Evolutionary conservation across 2,888 invertebrate genomes (phyloP), one percentile per base, ranked within the genome.

Genomic region (Spilarctia lutea): DNA sequence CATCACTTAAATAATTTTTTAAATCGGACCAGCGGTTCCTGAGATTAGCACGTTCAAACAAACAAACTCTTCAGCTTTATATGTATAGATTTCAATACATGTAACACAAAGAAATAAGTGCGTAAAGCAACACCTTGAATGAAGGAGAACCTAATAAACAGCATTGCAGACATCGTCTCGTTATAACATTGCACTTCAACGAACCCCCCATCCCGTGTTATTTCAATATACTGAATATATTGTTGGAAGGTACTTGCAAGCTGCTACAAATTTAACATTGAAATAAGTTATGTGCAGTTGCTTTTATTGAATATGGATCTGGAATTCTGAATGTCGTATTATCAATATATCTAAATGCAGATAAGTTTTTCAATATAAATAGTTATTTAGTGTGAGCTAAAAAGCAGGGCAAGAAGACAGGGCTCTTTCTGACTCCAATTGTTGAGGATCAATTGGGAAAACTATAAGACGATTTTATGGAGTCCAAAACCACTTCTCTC

Each of bases 121-220:
- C 67, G 18, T n/a, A 74, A 65, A 52, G 33, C 70, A 39, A 20
- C 56, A 74, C 75, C 68, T 73, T 65, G 16, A 63, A 65, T 74
- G 75, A 71, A 66, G 27, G 27, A 16, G 35, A 45, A 20, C 24
- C 48, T 71, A 78, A 76, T 78, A 80, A 75, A 73, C 60, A 24
- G 75, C 60, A 67, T 63, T 45, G 65, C 33, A 78, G 74, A 78
- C 45, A 71, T 30, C 76, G 65, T 65, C 77, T 84, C 78, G 77
- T 85, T 85, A 85, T 82, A 78, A 30, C 66, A 71, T 76, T 39
- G 82, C 79, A 83, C 79, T 80, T 77, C 80, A 72, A 3, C 71
- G 42, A 27, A 68, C 70, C 27, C n/a, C 70, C 42, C 42, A 27
- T 16, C 27, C 16, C 8, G 11, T 66, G 52, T 20, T 65, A 65